Percentiles rank a stretch among this genome's conserved stretches.
Evolutionary conservation across 1,140 invertebrate genomes (phyloP).

Genomic region (Drosophila melanogaster): Release_6_plus_ISO1_MT NT_033779.5:1332001-1332500

Average conservation of each 20-base stretch:
- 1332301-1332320: constrained; percentile 74
- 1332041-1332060: too few relatives aligned
- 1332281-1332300: constrained; percentile 57
- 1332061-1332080: too few relatives aligned
- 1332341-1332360: constrained; percentile 78
- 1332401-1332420: constrained; percentile 65
- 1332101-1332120: too few relatives aligned
- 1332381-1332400: constrained; percentile 80
- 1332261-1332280: constrained; percentile 3
- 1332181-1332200: constrained; percentile 51
- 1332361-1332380: constrained; percentile 82
- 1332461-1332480: constrained; percentile 8
- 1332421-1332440: constrained; percentile 8
- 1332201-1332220: constrained; percentile 74
- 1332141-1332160: constrained; percentile 16
- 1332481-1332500: constrained; percentile 1
- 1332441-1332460: constrained; percentile 5
- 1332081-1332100: too few relatives aligned
- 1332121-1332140: too few relatives aligned
- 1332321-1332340: constrained; percentile 74
- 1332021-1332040: too few relatives aligned
- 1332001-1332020: not conserved
- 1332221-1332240: constrained; percentile 70
- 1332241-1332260: constrained; percentile 33
- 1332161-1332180: constrained; percentile 21